Evolutionary conservation across 2,113 vertebrate species (phyloP).

Genomic region (Sturnira hondurensis): DNA sequence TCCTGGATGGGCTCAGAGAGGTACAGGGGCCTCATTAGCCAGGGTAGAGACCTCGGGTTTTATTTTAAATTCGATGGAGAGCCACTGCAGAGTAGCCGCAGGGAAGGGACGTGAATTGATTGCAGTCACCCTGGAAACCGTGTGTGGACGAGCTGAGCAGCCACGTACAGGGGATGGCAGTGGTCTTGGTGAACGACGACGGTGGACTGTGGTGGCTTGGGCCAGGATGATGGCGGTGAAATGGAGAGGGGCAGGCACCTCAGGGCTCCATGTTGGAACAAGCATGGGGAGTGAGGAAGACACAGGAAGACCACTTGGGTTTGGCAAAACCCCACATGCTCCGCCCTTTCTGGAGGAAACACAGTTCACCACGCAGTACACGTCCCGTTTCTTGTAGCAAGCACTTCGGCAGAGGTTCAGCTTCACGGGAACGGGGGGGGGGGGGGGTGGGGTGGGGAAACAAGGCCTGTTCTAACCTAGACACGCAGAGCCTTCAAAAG

Average conservation of each 20-base stretch:
- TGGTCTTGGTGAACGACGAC: background rate
- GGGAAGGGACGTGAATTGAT: background rate
- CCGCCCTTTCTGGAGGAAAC: background rate
- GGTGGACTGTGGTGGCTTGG: background rate
- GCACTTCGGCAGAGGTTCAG: too few relatives aligned
- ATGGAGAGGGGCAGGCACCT: background rate
- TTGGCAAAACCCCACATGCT: background rate
- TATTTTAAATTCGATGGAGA: background rate
- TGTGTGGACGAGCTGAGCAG: background rate
- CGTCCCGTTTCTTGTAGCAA: background rate
- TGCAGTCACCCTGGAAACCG: background rate
- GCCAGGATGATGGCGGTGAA: background rate
- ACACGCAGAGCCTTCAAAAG: background rate
- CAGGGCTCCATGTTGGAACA: background rate
- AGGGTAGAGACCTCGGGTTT: background rate
- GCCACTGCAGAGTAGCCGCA: background rate
- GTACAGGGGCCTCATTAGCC: accelerated
- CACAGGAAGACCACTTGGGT: too few relatives aligned
- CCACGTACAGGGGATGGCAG: too few relatives aligned
- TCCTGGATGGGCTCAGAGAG: background rate
- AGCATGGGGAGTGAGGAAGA: background rate
- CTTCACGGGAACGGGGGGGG: background rate
- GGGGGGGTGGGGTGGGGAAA: too few relatives aligned
- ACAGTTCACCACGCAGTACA: background rate
- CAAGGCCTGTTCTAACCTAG: background rate